Base-by-base conservation (phyloP, 23 tunicate genomes). In the Phallusia fumigata region DNA sequence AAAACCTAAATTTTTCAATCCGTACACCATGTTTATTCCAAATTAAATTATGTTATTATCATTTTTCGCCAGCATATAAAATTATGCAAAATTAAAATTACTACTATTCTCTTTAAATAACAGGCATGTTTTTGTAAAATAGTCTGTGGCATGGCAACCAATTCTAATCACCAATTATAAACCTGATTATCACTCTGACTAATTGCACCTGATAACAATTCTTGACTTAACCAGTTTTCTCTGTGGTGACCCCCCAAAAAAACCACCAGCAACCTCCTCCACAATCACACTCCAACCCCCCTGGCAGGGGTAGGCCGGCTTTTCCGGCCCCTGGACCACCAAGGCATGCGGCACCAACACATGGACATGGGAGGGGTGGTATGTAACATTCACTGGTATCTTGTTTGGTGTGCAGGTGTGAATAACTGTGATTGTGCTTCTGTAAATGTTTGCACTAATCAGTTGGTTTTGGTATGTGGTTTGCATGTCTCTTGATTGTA, bases 241-340 rank as follows among this genome's bases (percentile, higher is more conserved):
- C 89, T 53, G 78, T 86, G 69, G 89, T 86, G 50, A 28, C 84
- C 32, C 89, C 84, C 21, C 84, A 79, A 58, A 8, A 58, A 58
- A 58, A 58, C 19, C 89, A 84, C 30, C 72, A 78, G 10, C 81
- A 30, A 35, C 81, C 81, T 18, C 81, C 81, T 22, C 58, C 81
- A 36, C 81, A 30, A 40, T 36, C 81, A 19, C 35, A 78, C 35
- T 35, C 77, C 77, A 74, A 33, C 77, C 44, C 36, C 22, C 44
- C 22, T 18, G 81, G 53, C 22, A 40, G 58, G 58, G 81, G 81
- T 0, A 40, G 81, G 36, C 81, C 81, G 33, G 22, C 28, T 30
- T 36, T 30, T 30, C 81, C 53, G 33, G 81, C 81, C 30, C 81
- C 81, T 31, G 58, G 58, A 31, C 58, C 81, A 21, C 81, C 78